Evolutionary conservation across 2,113 vertebrate genomes (phyloP), one percentile per base, ranked within the genome.

Genomic region (Microcebus griseorufus): DNA sequence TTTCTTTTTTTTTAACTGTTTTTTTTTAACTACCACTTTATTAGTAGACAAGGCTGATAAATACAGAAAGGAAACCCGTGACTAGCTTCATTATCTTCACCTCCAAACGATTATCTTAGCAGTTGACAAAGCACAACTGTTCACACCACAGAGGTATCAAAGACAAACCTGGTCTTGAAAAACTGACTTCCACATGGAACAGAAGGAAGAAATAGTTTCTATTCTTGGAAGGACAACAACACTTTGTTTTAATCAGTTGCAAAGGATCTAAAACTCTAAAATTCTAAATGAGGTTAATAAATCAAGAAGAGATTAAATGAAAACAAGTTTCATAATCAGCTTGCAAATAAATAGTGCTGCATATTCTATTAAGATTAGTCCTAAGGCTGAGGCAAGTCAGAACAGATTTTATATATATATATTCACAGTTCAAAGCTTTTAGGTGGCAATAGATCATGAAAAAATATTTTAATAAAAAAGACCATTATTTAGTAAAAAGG

Each of bases 201-300:
- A 75, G 65, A 94, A 93, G 25, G 20, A 85, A 94, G 65, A 3
- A 86, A 42, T 9, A 22, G 4, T 81, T 88, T 96, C 90, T 94
- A 80, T 88, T 81, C 42, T 94, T 88, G 18, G 78, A 94, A 95
- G 87, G 51, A 65, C 78, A 93, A 34, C 11, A 51, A 2, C 32
- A n/a, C 42, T 90, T 97, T 73, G 32, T 89, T 96, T 93, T 95
- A 94, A 97, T 96, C 90, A 97, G 34, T 69, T 72, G 48, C 16
- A 11, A 87, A 88, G 82, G 29, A 58, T 91, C 51, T 92, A 94
- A 96, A 95, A 67, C 86, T 84, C 93, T 95, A 97, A 95, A 96
- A 97, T 93, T 91, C 45, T 96, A 96, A 98, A 96, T 96, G 88
- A 95, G 82, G 78, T 96, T 97, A 97, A 97, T 97, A 96, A 97